Conservation (phyloP, 2,113 vertebrate species). For the Catharus fuscescens region DNA sequence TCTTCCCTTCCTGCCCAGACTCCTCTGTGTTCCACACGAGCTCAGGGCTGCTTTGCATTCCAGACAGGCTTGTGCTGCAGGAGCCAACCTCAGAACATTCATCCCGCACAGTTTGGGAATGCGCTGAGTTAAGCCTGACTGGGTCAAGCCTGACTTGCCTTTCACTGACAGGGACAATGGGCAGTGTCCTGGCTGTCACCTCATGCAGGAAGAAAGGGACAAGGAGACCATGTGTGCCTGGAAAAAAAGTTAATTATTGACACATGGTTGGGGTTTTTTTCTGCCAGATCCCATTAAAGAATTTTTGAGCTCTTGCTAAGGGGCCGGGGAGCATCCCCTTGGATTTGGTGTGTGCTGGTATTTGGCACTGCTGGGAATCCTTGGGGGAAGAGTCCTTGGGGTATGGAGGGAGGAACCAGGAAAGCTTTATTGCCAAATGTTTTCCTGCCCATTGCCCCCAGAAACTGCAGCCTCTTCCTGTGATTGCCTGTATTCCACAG, state of each 20-base stretch:
- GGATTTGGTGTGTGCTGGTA: not conserved
- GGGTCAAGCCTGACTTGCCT: not conserved
- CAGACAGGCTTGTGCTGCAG: not conserved
- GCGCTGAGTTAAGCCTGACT: not conserved
- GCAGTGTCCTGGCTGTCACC: not conserved
- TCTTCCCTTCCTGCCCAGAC: not conserved
- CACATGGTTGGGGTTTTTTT: not conserved
- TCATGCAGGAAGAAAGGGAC: not conserved
- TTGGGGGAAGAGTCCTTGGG: not conserved
- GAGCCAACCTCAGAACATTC: not conserved
- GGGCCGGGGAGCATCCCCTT: not conserved
- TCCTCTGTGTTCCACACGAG: not conserved
- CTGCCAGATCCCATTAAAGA: not conserved
- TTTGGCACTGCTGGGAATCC: not conserved
- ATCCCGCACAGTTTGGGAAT: not conserved
- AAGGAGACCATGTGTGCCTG: not conserved
- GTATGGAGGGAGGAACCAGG: not conserved
- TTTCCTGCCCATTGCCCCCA: not conserved
- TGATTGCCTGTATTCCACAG: not conserved
- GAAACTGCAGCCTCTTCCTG: not conserved
- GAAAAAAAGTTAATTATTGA: not conserved
- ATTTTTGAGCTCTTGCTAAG: not conserved
- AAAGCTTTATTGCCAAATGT: not conserved
- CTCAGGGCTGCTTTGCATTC: slow-evolving; percentile 36
- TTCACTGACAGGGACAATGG: not conserved